Evolutionary conservation across 1,140 invertebrate species (phyloP).

Genomic region (Daktulosphaira vitifoliae): DNA sequence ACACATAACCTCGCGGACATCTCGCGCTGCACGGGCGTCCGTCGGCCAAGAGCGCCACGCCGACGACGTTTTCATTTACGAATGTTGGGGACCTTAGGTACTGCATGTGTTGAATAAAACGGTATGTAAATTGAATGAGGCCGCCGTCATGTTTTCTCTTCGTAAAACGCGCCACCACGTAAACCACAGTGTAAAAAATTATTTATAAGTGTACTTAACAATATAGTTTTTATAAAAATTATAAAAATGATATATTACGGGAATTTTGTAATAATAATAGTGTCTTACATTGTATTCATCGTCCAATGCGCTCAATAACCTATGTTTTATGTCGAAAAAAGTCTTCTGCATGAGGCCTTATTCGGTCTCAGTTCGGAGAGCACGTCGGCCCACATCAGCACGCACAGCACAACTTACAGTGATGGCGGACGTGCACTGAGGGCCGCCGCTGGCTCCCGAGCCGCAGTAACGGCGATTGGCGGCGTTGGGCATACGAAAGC

Average conservation of each 20-base stretch:
- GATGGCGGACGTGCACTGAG: constrained; percentile 45
- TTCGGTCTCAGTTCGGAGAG: constrained; percentile 43
- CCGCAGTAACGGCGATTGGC: constrained; percentile 32
- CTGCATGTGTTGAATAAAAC: too few relatives aligned
- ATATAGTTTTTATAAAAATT: not conserved
- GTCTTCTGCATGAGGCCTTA: constrained; percentile 50
- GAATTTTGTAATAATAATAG: constrained; percentile 31
- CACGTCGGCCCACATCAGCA: constrained; percentile 43
- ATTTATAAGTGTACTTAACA: constrained; percentile 1
- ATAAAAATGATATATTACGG: constrained; percentile 7
- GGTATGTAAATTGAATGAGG: not conserved
- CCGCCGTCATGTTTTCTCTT: constrained; percentile 1
- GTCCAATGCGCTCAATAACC: constrained; percentile 53
- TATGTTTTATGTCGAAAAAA: constrained; percentile 53
- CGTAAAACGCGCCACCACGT: not conserved
- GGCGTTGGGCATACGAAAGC: constrained; percentile 27
- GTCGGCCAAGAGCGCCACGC: not conserved
- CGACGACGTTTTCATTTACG: too few relatives aligned
- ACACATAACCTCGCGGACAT: constrained; percentile 27
- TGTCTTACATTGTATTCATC: constrained; percentile 54
- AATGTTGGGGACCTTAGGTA: too few relatives aligned
- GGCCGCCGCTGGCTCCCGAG: constrained; percentile 35
- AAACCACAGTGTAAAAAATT: not conserved
- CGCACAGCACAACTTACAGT: constrained; percentile 44
- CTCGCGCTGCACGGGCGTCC: constrained; percentile 15